Evolutionary conservation across 2,113 vertebrate genomes (phyloP).

Genomic region (Oryzias woworae): DNA sequence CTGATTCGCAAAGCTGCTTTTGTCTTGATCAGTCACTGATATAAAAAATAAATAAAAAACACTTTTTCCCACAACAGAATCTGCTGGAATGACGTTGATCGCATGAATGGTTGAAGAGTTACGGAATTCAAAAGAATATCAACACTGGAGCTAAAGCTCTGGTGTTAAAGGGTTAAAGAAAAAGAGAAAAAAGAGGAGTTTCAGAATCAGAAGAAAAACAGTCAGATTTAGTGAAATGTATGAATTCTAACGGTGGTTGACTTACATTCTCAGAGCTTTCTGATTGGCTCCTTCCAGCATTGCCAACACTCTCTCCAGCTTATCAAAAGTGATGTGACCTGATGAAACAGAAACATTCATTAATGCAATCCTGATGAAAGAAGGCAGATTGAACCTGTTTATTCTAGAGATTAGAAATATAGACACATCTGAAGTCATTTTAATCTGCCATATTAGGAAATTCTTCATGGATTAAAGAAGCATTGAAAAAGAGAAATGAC

Average conservation of each 20-base stretch:
- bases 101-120: too few relatives aligned
- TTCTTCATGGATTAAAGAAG: too few relatives aligned
- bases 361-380: background rate
- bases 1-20: too few relatives aligned
- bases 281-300: conserved; percentile 91
- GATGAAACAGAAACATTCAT: background rate
- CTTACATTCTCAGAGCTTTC: conserved; percentile 87
- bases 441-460: too few relatives aligned
- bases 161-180: background rate
- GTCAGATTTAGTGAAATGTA: background rate
- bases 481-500: conserved; percentile 63
- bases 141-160: background rate
- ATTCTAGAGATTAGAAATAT: too few relatives aligned
- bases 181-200: background rate
- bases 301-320: conserved; percentile 86
- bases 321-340: conserved; percentile 91
- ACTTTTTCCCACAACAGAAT: too few relatives aligned
- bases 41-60: too few relatives aligned
- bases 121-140: background rate
- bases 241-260: conserved; percentile 9
- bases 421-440: too few relatives aligned
- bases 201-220: background rate
- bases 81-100: too few relatives aligned
- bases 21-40: too few relatives aligned
- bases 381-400: too few relatives aligned